Evolutionary conservation across 2,797 vertebrate genomes (phyloP).

Genomic region (Lepidocolaptes lacrymiger): DNA sequence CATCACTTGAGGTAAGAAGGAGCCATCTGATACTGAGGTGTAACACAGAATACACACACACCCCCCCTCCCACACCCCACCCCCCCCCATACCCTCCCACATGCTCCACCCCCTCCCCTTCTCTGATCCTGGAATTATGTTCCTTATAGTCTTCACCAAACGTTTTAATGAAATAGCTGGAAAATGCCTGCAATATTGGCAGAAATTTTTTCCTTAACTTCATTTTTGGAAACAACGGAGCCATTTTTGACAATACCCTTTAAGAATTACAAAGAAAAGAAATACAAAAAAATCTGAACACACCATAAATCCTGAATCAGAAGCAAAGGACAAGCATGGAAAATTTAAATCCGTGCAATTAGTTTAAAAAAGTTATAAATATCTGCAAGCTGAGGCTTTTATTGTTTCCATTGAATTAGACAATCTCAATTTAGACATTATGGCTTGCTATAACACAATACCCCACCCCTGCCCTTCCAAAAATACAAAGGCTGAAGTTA

Average conservation of each 20-base stretch:
- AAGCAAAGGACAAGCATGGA: not conserved
- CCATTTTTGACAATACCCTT: not conserved
- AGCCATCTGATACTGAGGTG: not conserved
- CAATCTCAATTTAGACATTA: not conserved
- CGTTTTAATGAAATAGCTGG: not conserved
- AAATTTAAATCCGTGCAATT: not conserved
- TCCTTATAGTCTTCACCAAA: not conserved
- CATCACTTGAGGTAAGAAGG: not conserved
- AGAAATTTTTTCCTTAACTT: not conserved
- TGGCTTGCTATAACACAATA: not conserved
- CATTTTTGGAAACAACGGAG: not conserved
- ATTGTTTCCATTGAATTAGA: not conserved
- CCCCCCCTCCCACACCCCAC: no score
- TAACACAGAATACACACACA: not conserved
- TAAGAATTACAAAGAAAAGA: not conserved
- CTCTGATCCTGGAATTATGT: not conserved
- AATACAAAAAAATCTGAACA: not conserved
- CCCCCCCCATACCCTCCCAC: no score
- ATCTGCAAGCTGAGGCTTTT: not conserved
- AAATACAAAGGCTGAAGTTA: not conserved
- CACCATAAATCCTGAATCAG: not conserved
- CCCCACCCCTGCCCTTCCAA: no score
- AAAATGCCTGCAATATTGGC: not conserved
- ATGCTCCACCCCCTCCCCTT: no score
- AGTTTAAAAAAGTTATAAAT: not conserved